phyloP scores from a whole-genome alignment of 2,113 vertebrate species.

The Mustela lutreola region DNA sequence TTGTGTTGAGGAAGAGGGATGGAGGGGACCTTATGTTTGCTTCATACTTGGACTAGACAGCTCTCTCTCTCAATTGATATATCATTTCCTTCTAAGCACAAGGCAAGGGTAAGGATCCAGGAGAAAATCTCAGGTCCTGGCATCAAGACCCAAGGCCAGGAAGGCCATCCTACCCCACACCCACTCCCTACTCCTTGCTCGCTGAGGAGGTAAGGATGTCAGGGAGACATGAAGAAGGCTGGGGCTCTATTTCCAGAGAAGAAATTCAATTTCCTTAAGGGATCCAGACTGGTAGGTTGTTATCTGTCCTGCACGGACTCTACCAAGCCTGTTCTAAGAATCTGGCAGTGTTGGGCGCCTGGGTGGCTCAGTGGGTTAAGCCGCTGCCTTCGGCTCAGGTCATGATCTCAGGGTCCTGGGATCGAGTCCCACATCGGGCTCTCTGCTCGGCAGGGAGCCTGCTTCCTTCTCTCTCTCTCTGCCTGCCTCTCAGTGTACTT shows the following conservation, averaged over 20 bases:
- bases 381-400: too few species aligned
- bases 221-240: background rate
- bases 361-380: too few species aligned
- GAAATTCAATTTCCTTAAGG: slow-evolving; percentile 13
- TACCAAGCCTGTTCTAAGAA: background rate
- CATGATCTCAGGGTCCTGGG: too few species aligned
- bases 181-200: background rate
- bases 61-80: slow-evolving; percentile 59
- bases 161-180: background rate
- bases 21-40: background rate
- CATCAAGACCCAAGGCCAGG: background rate
- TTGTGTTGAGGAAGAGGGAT: background rate
- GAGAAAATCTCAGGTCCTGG: background rate
- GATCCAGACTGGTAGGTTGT: background rate
- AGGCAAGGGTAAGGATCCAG: background rate
- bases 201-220: background rate
- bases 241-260: background rate
- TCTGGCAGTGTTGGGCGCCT: background rate
- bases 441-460: too few species aligned
- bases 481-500: too few species aligned
- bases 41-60: background rate
- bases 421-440: too few species aligned
- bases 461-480: too few species aligned
- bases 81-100: slow-evolving; percentile 48
- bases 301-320: background rate